A percentile compares a stretch with the other conserved stretches of the same genome.
Conservation (phyloP, 1,140 invertebrate genomes). For the Magallana gigas region DNA sequence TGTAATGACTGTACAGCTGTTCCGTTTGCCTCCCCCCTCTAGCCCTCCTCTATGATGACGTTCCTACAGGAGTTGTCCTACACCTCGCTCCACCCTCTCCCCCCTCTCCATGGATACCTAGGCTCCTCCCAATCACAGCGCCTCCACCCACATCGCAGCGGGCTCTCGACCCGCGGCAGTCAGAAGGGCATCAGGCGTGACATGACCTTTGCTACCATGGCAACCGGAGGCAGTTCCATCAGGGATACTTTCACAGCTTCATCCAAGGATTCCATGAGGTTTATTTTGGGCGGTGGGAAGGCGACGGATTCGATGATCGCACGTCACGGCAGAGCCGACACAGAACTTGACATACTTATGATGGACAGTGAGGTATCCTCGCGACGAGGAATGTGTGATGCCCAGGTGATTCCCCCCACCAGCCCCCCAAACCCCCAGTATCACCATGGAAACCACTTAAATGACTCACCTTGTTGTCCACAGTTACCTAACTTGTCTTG, state of each 20-base stretch:
- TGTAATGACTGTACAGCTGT: background rate
- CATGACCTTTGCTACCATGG: constrained; percentile 54
- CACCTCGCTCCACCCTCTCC: constrained; percentile 41
- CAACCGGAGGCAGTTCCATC: constrained; percentile 39
- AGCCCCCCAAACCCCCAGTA: background rate
- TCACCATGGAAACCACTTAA: background rate
- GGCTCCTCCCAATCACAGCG: constrained; percentile 52
- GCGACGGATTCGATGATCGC: background rate
- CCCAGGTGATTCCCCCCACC: constrained; percentile 15
- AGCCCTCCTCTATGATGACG: constrained; percentile 26
- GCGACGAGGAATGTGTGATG: background rate
- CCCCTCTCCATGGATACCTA: constrained; percentile 42
- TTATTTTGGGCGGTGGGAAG: background rate
- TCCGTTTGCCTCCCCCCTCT: constrained; percentile 14
- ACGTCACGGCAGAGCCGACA: constrained; percentile 8
- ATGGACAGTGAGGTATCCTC: constrained; percentile 22
- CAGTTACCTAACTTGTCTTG: too few species aligned
- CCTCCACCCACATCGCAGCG: constrained; percentile 9
- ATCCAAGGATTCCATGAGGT: constrained; percentile 1
- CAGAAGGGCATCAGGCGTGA: constrained; percentile 37
- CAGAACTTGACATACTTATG: constrained; percentile 20
- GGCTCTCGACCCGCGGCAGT: constrained; percentile 5
- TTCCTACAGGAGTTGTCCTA: constrained; percentile 49
- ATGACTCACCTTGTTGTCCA: background rate
- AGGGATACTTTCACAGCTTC: background rate